phyloP scores from a whole-genome alignment of 2,888 invertebrate species.

The Archips crataeganus region DNA sequence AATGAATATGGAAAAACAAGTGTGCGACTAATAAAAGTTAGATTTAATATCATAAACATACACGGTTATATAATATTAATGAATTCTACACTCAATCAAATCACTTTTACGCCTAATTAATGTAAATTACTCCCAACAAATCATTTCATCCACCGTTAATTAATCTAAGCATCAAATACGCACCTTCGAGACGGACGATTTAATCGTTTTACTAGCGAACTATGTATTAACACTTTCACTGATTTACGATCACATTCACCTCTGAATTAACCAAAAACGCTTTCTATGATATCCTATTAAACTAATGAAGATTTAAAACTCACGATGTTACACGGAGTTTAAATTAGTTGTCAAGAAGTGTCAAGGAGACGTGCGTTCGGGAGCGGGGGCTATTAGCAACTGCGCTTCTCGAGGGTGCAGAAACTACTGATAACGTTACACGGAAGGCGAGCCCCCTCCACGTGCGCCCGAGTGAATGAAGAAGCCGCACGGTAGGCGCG shows the following conservation, averaged over 20 bases:
- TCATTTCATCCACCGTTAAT: constrained; percentile 39
- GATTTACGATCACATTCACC: constrained; percentile 44
- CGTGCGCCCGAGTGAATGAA: constrained; percentile 73
- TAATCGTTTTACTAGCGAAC: constrained; percentile 50
- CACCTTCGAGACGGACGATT: constrained; percentile 51
- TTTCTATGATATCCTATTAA: constrained; percentile 42
- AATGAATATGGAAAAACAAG: constrained; percentile 25
- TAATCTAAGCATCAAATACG: constrained; percentile 49
- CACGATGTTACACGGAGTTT: constrained; percentile 51
- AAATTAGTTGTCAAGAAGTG: constrained; percentile 69
- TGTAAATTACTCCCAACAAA: constrained; percentile 33
- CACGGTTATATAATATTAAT: constrained; percentile 28
- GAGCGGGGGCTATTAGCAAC: constrained; percentile 83
- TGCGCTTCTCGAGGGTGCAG: constrained; percentile 81
- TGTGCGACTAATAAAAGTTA: not conserved
- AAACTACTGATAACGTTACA: constrained; percentile 84
- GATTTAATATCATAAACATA: constrained; percentile 15
- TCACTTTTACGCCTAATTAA: constrained; percentile 26
- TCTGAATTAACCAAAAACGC: constrained; percentile 34
- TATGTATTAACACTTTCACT: constrained; percentile 55
- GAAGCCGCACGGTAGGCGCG: constrained; percentile 70
- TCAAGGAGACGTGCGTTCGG: constrained; percentile 79
- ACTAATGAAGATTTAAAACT: constrained; percentile 49
- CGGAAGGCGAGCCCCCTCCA: constrained; percentile 82
- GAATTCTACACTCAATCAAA: constrained; percentile 37